These are phyloP conservation scores for Grammatotria lemairii DNA, from an alignment of 2,113 vertebrate species.

Conservation along the genomic window DNA sequence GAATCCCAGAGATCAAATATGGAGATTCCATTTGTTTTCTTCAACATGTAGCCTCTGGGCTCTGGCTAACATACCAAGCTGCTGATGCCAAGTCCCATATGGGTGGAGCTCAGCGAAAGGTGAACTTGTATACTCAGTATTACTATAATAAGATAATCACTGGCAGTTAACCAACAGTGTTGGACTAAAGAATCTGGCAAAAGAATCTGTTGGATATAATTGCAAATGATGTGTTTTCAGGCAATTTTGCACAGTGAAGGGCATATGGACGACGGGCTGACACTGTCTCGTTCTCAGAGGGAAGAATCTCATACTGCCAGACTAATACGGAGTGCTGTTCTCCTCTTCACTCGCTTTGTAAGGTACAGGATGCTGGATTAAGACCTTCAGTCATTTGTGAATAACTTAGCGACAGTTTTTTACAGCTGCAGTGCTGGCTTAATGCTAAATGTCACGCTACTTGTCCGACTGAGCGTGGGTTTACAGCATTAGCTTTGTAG, in stretches of 20 bases:
- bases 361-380: conserved; percentile 67
- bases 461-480: neutral
- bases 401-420: neutral
- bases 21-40: conserved; percentile 91
- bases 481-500: neutral
- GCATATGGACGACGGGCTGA: conserved; percentile 95
- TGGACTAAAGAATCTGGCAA: neutral
- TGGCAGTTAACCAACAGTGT: neutral
- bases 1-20: conserved; percentile 89
- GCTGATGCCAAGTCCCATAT: conserved; percentile 79
- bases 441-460: neutral
- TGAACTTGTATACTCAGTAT: conserved; percentile 15
- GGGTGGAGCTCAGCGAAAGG: conserved; percentile 82
- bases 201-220: neutral
- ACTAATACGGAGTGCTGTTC: conserved; percentile 83
- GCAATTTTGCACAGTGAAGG: conserved; percentile 92
- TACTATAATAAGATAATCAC: neutral
- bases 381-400: neutral
- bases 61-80: conserved; percentile 91
- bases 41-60: conserved; percentile 84
- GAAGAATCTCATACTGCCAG: conserved; percentile 87
- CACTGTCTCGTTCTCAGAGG: conserved; percentile 85
- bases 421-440: neutral
- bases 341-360: conserved; percentile 85
- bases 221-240: conserved; percentile 51